These are phyloP conservation scores for Phainopepla nitens DNA, from an alignment of 2,113 vertebrate species.

Conservation along the genomic window DNA sequence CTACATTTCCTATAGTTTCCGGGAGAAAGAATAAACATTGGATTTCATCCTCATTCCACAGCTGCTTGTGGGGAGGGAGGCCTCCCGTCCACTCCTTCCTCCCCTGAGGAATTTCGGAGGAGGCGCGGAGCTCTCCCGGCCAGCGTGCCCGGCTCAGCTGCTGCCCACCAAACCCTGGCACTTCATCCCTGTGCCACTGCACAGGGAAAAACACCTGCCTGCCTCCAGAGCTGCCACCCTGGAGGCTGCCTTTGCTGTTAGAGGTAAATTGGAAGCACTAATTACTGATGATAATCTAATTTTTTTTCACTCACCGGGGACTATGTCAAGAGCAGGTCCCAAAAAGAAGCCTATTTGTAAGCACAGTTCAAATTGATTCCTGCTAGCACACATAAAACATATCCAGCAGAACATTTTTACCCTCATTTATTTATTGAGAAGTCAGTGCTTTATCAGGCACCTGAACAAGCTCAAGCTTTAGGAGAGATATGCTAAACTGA, in stretches of 20 bases:
- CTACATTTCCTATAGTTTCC: slow-evolving; percentile 53
- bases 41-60: slow-evolving; percentile 59
- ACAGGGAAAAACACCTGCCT: background rate
- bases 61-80: slow-evolving; percentile 41
- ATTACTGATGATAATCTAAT: background rate
- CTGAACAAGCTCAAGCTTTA: background rate
- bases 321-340: background rate
- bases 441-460: background rate
- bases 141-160: background rate
- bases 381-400: background rate
- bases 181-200: accelerated
- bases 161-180: background rate
- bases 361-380: background rate
- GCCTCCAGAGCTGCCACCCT: background rate
- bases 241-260: background rate
- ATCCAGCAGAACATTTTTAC: background rate
- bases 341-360: background rate
- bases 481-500: background rate
- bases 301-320: background rate
- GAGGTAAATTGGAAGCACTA: background rate
- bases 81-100: slow-evolving; percentile 20
- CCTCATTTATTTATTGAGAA: background rate
- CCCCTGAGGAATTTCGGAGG: background rate
- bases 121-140: background rate
- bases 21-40: slow-evolving; percentile 55